These are phyloP conservation scores for Gymnobelideus leadbeateri DNA, from an alignment of 2,113 vertebrate genomes.

Conservation along the genomic window DNA sequence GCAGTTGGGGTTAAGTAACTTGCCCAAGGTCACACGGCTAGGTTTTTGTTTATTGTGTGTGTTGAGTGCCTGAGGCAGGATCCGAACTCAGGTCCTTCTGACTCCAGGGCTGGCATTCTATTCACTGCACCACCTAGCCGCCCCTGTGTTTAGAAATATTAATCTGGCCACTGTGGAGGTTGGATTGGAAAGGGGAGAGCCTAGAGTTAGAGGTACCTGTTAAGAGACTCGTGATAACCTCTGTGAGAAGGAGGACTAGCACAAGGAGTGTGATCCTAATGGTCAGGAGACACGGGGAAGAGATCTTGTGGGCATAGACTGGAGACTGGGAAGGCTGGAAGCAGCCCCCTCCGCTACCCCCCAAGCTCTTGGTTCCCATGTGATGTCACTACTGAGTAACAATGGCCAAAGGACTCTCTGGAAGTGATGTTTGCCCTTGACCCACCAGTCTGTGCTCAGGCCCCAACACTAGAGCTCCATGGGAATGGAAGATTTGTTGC, in stretches of 20 bases:
- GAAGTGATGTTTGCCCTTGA: not conserved
- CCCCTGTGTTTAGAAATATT: not conserved
- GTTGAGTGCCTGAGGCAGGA: too few relatives aligned
- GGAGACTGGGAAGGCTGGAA: not conserved
- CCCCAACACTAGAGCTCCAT: fast-evolving
- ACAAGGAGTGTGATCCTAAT: not conserved
- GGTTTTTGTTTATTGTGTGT: too few relatives aligned
- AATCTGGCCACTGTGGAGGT: not conserved
- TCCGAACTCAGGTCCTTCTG: too few relatives aligned
- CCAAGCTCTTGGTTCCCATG: not conserved
- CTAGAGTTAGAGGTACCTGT: not conserved
- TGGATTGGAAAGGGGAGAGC: not conserved
- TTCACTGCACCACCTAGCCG: too few relatives aligned
- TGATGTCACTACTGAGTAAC: not conserved
- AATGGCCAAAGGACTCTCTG: not conserved
- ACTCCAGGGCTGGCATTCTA: too few relatives aligned
- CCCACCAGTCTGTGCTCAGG: not conserved
- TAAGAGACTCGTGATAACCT: not conserved
- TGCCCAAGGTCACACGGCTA: too few relatives aligned
- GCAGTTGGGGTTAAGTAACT: too few relatives aligned
- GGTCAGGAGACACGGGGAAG: not conserved
- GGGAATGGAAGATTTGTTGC: not conserved
- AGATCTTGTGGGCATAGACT: not conserved
- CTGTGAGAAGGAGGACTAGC: not conserved
- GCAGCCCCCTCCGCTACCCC: too few relatives aligned